Base-by-base conservation (phyloP, 2,888 invertebrate genomes). In the Hirudinaria manillensis region DNA sequence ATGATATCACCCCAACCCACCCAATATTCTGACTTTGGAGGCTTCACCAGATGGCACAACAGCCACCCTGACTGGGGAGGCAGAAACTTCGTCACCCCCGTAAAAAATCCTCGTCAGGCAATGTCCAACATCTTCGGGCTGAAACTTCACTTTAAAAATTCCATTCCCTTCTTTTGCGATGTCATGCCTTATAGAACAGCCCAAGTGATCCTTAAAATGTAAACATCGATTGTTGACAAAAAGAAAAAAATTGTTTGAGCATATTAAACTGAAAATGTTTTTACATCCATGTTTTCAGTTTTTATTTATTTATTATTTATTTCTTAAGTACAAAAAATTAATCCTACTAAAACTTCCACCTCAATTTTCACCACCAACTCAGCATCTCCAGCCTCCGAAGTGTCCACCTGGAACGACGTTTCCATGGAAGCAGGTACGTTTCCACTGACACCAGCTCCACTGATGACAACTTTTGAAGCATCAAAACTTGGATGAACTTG, bases 311-410 rank as follows among this genome's bases (percentile, higher is more conserved):
- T 13, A 16, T 65, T n/a, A 10, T 24, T 65, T n/a, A 65, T 24
- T n/a, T 65, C 24, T 13, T 24, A 65, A n/a, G 65, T n/a, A 16
- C n/a, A 24, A 56, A 61, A 61, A 61, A 61, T 27, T 61, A 61
- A 61, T 27, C 7, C 1, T 10, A 10, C 27, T 29, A 13, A 72
- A 55, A 24, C n/a, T 19, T 65, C 13, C 13, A 13, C 38, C 66
- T 75, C 72, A 51, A 75, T 67, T 10, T 65, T 16, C n/a, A 72
- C 67, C 10, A 38, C 10, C 38, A 75, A 27, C 24, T 75, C 72
- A 19, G 75, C 75, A 16, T 72, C 61, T 56, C 75, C 75, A 70
- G 75, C 75, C n/a, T 75, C 51, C 4, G 32, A 32, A 38, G 34
- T 27, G 32, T 75, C 66, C 6, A 75, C 72, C 10, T 24, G 24